These are phyloP conservation scores for Cerastoderma edule DNA, from an alignment of 2,888 invertebrate species.

Conservation along the genomic window DNA sequence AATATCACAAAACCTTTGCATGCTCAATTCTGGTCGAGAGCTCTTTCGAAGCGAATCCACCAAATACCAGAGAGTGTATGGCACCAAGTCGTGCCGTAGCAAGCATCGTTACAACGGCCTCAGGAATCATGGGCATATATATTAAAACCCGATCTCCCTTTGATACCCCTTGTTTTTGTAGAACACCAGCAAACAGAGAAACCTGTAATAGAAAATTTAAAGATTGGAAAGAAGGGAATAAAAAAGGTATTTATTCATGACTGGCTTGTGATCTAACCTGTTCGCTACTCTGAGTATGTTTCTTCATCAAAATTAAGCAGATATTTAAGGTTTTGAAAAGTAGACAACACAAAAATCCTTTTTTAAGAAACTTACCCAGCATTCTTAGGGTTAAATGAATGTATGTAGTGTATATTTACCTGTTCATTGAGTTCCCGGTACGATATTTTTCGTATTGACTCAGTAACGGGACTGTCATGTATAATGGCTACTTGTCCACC, in stretches of 20 bases:
- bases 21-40: constrained; percentile 94
- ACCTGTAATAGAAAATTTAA: constrained; percentile 86
- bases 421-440: constrained; percentile 92
- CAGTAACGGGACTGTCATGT: constrained; percentile 95
- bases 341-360: no score
- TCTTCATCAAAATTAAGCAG: no score
- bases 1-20: constrained; percentile 77
- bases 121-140: constrained; percentile 97
- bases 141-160: constrained; percentile 94
- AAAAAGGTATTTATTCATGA: no score
- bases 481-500: constrained; percentile 93
- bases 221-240: no score
- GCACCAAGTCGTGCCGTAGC: constrained; percentile 95
- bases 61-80: constrained; percentile 97
- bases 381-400: no score
- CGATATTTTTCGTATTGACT: constrained; percentile 90
- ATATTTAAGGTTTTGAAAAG: no score
- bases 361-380: no score
- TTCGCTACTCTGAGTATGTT: no score
- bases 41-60: constrained; percentile 95
- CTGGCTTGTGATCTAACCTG: no score
- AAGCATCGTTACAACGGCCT: constrained; percentile 94
- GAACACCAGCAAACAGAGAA: constrained; percentile 91
- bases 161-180: constrained; percentile 90
- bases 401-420: no score